These are phyloP conservation scores for Buphagus erythrorhynchus DNA, from an alignment of 2,797 vertebrate genomes.

Conservation along the genomic window DNA sequence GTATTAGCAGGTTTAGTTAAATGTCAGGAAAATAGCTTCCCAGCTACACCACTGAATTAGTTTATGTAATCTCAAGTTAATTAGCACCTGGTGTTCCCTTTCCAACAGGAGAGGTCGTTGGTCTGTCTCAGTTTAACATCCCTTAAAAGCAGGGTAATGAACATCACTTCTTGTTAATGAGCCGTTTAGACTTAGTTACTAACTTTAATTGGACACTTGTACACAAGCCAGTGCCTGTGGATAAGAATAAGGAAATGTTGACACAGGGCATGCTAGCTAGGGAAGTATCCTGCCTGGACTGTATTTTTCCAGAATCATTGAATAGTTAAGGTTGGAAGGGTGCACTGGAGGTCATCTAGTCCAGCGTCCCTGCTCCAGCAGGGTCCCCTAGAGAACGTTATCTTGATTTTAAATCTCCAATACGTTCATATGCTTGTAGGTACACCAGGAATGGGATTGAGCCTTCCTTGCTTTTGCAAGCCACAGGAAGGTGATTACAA, in stretches of 20 bases:
- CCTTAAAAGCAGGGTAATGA: constrained; percentile 8
- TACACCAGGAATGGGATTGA: not conserved
- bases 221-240: not conserved
- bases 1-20: not conserved
- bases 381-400: not conserved
- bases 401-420: not conserved
- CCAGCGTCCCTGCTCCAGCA: not conserved
- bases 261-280: not conserved
- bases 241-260: not conserved
- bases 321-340: not conserved
- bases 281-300: not conserved
- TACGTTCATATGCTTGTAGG: not conserved
- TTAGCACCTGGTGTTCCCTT: not conserved
- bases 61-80: constrained; percentile 11
- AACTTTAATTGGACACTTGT: not conserved
- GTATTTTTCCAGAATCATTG: not conserved
- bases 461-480: not conserved
- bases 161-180: not conserved
- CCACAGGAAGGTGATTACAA: not conserved
- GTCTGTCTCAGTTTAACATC: not conserved
- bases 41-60: not conserved
- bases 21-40: not conserved
- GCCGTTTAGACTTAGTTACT: not conserved
- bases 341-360: not conserved
- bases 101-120: not conserved